phyloP scores from a whole-genome alignment of 2,113 vertebrate species.

The Accipiter virgatus region DNA sequence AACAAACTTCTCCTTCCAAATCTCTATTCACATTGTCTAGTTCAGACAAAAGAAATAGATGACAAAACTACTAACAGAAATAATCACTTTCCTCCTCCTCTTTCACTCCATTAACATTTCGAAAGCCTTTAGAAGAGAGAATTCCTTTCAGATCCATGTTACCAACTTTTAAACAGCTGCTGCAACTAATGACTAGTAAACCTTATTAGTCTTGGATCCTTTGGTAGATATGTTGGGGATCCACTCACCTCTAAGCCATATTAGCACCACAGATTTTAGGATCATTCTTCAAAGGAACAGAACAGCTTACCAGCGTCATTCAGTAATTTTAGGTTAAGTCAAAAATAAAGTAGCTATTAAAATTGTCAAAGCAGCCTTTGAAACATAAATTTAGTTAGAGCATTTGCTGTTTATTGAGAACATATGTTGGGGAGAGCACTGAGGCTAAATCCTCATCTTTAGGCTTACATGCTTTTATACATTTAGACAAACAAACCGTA shows the following conservation, averaged over 20 bases:
- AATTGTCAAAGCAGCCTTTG: not conserved
- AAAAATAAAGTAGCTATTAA: not conserved
- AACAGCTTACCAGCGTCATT: not conserved
- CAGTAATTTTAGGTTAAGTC: not conserved
- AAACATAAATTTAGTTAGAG: not conserved
- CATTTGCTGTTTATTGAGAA: not conserved
- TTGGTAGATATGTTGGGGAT: accelerated
- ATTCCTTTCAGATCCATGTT: not conserved
- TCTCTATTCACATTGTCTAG: not conserved
- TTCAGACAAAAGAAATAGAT: not conserved
- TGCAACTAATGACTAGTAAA: not conserved
- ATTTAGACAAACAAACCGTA: not conserved
- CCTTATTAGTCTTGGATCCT: not conserved
- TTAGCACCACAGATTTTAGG: not conserved
- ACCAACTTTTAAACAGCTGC: not conserved
- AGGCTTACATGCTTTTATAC: not conserved
- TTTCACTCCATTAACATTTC: not conserved
- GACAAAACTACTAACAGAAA: not conserved
- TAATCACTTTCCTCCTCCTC: not conserved
- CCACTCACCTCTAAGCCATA: not conserved
- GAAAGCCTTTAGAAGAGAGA: not conserved
- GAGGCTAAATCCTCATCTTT: not conserved
- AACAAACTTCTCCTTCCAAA: not conserved
- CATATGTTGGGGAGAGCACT: not conserved
- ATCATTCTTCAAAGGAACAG: not conserved